phyloP scores from a whole-genome alignment of 2,888 invertebrate species.

The Capitulum mitella region DNA sequence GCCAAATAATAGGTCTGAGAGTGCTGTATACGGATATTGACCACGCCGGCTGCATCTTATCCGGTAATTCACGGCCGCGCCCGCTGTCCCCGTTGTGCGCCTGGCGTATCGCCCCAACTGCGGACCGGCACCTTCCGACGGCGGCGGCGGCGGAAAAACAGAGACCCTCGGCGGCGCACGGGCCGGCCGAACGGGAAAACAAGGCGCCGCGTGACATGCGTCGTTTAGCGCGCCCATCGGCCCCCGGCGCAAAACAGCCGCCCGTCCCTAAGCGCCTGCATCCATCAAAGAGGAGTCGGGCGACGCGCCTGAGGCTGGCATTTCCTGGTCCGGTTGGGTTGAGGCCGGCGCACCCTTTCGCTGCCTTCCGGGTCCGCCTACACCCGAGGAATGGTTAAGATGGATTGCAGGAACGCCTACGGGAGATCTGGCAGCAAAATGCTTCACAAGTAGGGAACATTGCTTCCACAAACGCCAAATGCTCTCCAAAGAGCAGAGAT shows the following conservation, averaged over 20 bases:
- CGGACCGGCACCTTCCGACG: not conserved
- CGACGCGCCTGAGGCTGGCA: not conserved
- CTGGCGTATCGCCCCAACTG: not conserved
- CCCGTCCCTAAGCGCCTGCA: not conserved
- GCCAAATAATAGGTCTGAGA: not conserved
- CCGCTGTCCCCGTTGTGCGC: not conserved
- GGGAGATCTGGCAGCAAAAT: too few relatives aligned
- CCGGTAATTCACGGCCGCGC: not conserved
- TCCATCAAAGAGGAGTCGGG: too few relatives aligned
- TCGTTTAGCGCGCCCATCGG: not conserved
- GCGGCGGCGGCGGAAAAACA: not conserved
- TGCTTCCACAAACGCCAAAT: too few relatives aligned
- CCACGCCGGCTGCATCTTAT: not conserved
- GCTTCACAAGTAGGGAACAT: too few relatives aligned
- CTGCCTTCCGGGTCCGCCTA: too few relatives aligned
- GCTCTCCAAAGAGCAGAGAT: too few relatives aligned
- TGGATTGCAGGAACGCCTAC: too few relatives aligned
- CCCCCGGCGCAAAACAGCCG: not conserved
- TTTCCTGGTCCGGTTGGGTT: not conserved
- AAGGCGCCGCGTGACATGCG: not conserved
- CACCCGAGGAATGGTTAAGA: too few relatives aligned
- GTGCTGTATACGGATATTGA: not conserved
- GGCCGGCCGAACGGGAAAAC: not conserved
- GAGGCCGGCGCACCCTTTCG: too few relatives aligned
- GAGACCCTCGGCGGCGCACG: not conserved